phyloP scores from a whole-genome alignment of 2,113 vertebrate species.

The Phrynosoma blainvillii region DNA sequence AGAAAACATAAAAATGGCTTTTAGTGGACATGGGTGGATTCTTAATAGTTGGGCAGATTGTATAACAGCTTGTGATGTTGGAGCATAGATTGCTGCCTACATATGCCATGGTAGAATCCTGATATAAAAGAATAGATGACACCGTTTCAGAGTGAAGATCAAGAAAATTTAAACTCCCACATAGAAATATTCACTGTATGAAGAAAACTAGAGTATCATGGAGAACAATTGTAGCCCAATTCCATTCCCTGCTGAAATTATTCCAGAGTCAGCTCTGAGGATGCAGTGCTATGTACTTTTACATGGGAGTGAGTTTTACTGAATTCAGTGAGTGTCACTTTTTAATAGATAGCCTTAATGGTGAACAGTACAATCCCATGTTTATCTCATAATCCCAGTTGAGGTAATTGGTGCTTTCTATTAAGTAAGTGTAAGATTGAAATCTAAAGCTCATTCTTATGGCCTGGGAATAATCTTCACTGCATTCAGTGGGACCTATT shows the following conservation, averaged over 20 bases:
- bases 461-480: background rate
- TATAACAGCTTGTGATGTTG: too few species aligned
- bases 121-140: too few species aligned
- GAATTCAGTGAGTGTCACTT: background rate
- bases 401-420: background rate
- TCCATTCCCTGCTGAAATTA: background rate
- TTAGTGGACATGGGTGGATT: too few species aligned
- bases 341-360: background rate
- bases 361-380: background rate
- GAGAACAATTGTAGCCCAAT: background rate
- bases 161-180: too few species aligned
- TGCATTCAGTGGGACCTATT: background rate
- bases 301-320: background rate
- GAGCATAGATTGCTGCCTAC: too few species aligned
- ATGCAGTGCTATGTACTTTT: background rate
- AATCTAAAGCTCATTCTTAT: background rate
- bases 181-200: too few species aligned
- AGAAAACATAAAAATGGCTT: too few species aligned
- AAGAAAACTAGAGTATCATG: background rate
- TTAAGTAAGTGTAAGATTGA: background rate
- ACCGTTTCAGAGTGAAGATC: too few species aligned
- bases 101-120: too few species aligned
- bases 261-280: background rate
- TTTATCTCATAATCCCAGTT: background rate
- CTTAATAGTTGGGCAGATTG: too few species aligned